A percentile compares a stretch with the other conserved stretches of the same genome.
Conservation (phyloP, 1,140 invertebrate species). For the Mesaphorura yosii region DNA sequence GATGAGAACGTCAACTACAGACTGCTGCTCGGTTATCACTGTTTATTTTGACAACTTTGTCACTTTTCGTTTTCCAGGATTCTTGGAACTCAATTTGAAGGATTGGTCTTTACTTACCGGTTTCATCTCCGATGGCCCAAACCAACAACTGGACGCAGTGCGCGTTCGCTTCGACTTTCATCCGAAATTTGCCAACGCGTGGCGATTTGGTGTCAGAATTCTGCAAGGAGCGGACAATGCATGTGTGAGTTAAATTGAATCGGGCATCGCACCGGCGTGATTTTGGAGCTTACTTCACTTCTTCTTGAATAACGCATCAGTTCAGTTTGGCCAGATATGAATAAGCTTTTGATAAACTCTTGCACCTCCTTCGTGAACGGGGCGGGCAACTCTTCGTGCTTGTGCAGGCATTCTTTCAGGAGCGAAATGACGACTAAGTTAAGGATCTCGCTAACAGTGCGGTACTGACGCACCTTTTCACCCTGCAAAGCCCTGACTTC, state of each 20-base stretch:
- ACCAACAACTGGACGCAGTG: conserved; percentile 93
- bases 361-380: conserved; percentile 90
- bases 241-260: background rate
- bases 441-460: conserved; percentile 85
- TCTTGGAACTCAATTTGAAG: background rate
- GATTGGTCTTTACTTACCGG: conserved; percentile 50
- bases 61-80: too few species aligned
- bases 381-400: conserved; percentile 74
- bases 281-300: too few species aligned
- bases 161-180: conserved; percentile 92
- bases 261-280: background rate
- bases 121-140: conserved; percentile 94
- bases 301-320: conserved; percentile 41
- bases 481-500: conserved; percentile 39
- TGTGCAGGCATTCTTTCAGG: conserved; percentile 76
- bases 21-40: too few species aligned
- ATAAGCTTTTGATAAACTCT: conserved; percentile 75
- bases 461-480: conserved; percentile 17
- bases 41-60: too few species aligned
- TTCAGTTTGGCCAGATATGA: conserved; percentile 83
- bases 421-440: conserved; percentile 87
- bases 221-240: too few species aligned
- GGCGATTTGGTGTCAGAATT: too few species aligned
- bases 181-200: conserved; percentile 53
- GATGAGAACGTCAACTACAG: too few species aligned